Evolutionary conservation across 2,113 vertebrate species (phyloP), one percentile per base, ranked within the genome.

Genomic region (Choloepus hoffmanni): DNA sequence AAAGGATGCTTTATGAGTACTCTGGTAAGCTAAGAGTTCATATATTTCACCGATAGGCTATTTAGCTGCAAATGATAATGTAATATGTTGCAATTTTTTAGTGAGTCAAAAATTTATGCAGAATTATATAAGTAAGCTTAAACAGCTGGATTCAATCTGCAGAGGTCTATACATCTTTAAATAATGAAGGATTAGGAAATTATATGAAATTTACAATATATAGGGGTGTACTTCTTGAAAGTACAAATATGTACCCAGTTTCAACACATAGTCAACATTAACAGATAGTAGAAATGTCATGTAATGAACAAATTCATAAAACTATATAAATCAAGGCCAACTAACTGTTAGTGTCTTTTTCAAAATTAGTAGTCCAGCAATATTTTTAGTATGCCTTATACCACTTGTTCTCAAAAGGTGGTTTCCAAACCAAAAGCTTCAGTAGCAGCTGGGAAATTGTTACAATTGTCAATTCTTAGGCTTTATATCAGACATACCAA

Each of bases 41-140:
- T 77, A 16, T 26, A 45, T 4, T 67, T 65, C 81, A 65, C 23
- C 85, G 3, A 63, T 72, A 86, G 9, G 4, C 14, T 87, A 78
- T 82, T 90, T 87, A 78, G 30, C 50, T 65, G 24, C 33, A 84
- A 90, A 88, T 85, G 23, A 45, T 3, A 85, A 30, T 53, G 5
- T 23, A 78, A 86, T 48, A 28, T 62, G 30, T 33, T 87, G 30
- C 0, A 67, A 86, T 87, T 94, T 96, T 82, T 96, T 12, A 92
- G 12, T 50, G 55, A 70, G 15, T 78, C 53, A 92, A 73, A 14
- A n/a, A 15, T 55, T 83, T 78, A 60, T 73, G 5, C 0, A 30
- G 30, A 65, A 68, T 76, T 95, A 26, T 77, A 14, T 72, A 33
- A 53, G 5, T 67, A 67, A 96, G 10, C 9, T 53, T 82, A 28